Evolutionary conservation across 2,113 vertebrate genomes (phyloP).

Genomic region (Platysternon megacephalum): DNA sequence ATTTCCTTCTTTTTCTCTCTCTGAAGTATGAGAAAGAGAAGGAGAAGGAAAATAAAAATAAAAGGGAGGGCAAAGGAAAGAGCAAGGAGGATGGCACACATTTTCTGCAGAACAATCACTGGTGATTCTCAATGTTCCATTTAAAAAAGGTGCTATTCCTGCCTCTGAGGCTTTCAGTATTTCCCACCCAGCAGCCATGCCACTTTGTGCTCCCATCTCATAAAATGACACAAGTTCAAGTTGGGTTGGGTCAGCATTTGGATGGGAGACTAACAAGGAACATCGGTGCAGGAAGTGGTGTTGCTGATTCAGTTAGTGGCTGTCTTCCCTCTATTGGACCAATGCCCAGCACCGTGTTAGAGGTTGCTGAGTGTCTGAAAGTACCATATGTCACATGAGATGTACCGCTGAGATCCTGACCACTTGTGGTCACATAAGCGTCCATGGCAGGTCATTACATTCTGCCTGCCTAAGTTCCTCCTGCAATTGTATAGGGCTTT

Average conservation of each 20-base stretch:
- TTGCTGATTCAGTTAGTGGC: not conserved
- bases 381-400: not conserved
- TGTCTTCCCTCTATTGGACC: not conserved
- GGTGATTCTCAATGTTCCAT: not conserved
- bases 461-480: not conserved
- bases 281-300: fast-evolving
- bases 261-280: not conserved
- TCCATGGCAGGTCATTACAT: not conserved
- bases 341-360: not conserved
- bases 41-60: not conserved
- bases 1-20: not conserved
- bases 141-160: not conserved
- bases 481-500: not conserved
- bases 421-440: not conserved
- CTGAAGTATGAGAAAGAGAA: not conserved
- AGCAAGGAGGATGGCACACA: not conserved
- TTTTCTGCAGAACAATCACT: not conserved
- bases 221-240: not conserved
- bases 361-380: not conserved
- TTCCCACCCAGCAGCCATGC: not conserved
- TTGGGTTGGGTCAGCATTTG: not conserved
- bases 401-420: not conserved
- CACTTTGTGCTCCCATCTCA: not conserved
- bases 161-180: fast-evolving
- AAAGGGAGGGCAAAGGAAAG: not conserved